phyloP scores from a whole-genome alignment of 1,140 invertebrate genomes.

The Drosophila mayri region DNA sequence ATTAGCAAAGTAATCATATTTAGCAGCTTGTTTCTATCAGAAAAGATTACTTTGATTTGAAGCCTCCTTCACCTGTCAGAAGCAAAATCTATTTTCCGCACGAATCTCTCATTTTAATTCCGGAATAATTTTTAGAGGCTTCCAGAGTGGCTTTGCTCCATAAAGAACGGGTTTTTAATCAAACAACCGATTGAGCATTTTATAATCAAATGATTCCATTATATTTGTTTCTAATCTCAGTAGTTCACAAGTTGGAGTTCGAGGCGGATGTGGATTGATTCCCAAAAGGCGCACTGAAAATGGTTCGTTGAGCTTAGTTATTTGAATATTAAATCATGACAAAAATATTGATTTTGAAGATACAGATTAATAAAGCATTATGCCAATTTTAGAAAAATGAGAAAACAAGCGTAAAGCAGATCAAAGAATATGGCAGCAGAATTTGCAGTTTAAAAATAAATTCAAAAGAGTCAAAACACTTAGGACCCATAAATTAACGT shows the following conservation, averaged over 20 bases:
- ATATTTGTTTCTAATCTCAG: background rate
- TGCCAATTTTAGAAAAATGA: no score
- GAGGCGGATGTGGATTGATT: background rate
- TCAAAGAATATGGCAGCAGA: background rate
- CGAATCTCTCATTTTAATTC: background rate
- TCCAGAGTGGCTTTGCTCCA: background rate
- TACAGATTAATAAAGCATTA: no score
- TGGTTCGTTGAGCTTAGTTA: slow-evolving; percentile 1
- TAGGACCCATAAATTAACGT: background rate
- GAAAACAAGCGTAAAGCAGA: no score
- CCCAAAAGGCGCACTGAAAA: background rate
- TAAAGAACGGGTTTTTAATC: background rate
- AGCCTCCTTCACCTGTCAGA: background rate
- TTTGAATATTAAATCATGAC: background rate
- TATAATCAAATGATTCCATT: background rate
- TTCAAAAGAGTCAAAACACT: background rate
- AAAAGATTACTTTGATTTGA: background rate
- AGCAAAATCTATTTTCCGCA: background rate
- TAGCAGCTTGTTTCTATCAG: background rate
- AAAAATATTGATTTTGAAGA: no score
- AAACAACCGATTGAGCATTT: background rate
- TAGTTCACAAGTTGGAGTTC: background rate
- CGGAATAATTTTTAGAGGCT: background rate
- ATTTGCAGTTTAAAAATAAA: background rate
- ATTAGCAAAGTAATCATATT: background rate